These are phyloP conservation scores for Pectinophora gossypiella DNA, from an alignment of 1,140 invertebrate genomes.

Conservation along the genomic window DNA sequence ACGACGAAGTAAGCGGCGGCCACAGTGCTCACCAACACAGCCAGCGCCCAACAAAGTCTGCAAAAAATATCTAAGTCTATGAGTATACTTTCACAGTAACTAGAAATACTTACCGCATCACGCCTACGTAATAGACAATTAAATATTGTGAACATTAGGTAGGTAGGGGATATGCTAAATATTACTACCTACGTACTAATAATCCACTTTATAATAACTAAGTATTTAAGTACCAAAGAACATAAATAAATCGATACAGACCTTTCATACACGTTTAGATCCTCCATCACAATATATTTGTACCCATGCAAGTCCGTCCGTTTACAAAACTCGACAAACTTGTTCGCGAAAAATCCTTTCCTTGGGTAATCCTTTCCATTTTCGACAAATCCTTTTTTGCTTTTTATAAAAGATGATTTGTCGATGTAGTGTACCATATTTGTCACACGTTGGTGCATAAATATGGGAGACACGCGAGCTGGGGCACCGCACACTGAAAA, in stretches of 20 bases:
- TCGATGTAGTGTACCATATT: constrained; percentile 21
- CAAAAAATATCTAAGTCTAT: neutral
- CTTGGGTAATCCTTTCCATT: constrained; percentile 12
- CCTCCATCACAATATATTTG: constrained; percentile 62
- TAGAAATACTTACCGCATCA: too few relatives aligned
- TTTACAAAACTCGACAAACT: constrained; percentile 54
- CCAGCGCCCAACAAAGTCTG: constrained; percentile 47
- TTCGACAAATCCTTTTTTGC: neutral
- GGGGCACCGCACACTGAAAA: constrained; percentile 17
- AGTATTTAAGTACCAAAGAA: too few relatives aligned
- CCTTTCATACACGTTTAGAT: constrained; percentile 53
- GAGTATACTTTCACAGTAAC: too few relatives aligned
- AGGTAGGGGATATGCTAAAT: too few relatives aligned
- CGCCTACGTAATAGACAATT: too few relatives aligned
- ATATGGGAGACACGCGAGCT: neutral
- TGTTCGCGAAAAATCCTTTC: constrained; percentile 22
- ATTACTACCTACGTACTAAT: too few relatives aligned
- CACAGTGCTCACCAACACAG: constrained; percentile 43
- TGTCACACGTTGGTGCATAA: neutral
- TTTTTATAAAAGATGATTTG: neutral
- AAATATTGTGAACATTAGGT: too few relatives aligned
- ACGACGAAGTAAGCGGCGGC: constrained; percentile 41
- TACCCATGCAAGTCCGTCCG: constrained; percentile 59
- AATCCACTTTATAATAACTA: too few relatives aligned
- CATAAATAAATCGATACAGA: constrained; percentile 18